These are phyloP conservation scores for Hipposideros armiger DNA, from an alignment of 2,113 vertebrate genomes.

Conservation along the genomic window DNA sequence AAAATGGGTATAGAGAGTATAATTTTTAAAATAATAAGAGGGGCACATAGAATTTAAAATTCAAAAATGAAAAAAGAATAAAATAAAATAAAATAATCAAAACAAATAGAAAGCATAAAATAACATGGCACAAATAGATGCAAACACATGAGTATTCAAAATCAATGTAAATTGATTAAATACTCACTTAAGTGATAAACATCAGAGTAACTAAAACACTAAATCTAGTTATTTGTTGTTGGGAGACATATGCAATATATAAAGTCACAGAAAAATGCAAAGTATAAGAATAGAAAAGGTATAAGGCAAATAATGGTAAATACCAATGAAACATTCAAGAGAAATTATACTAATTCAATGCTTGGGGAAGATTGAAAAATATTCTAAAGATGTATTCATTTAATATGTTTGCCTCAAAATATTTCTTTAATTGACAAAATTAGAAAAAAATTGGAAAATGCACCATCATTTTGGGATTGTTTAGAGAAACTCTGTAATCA, in stretches of 20 bases:
- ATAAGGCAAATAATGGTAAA: background rate
- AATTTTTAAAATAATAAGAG: background rate
- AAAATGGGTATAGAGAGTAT: background rate
- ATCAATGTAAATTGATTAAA: background rate
- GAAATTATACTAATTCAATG: background rate
- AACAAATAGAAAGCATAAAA: background rate
- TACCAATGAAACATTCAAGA: background rate
- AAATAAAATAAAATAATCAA: background rate
- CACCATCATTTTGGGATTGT: background rate
- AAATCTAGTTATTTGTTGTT: background rate
- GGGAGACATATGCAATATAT: background rate
- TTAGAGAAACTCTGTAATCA: background rate
- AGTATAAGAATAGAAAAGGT: background rate
- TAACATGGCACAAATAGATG: background rate
- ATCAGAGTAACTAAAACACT: background rate
- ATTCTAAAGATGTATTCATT: background rate
- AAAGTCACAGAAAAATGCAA: background rate
- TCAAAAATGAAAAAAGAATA: background rate
- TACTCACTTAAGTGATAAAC: background rate
- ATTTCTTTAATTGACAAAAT: background rate
- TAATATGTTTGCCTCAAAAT: background rate
- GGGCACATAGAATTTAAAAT: background rate
- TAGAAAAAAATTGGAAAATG: background rate
- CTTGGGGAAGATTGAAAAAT: background rate
- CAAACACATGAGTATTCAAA: background rate